A percentile compares a stretch with the other conserved stretches of the same genome.
phyloP scores from a whole-genome alignment of 2,113 vertebrate genomes.

The Lepidiolamprologus cunningtoni region DNA sequence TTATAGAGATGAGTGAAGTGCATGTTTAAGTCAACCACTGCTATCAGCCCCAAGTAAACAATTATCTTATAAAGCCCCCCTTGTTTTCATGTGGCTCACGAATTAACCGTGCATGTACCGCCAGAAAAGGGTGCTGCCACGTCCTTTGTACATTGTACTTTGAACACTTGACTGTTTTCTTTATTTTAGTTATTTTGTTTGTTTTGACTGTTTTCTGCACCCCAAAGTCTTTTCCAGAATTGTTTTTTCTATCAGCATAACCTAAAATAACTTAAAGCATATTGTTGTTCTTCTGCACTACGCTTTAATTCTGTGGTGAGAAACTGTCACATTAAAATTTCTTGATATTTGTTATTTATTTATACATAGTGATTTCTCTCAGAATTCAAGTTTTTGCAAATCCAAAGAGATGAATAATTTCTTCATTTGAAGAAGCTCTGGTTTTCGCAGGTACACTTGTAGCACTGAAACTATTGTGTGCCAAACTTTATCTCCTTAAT shows the following conservation, averaged over 20 bases:
- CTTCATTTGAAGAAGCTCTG: constrained; percentile 47
- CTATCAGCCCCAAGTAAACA: not conserved
- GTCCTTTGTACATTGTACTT: not conserved
- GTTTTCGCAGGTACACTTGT: constrained; percentile 46
- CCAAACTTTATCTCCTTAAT: constrained; percentile 65
- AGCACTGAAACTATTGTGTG: constrained; percentile 40
- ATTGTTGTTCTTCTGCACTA: not conserved
- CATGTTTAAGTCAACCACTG: not conserved
- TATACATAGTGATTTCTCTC: not conserved
- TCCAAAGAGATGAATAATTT: constrained; percentile 1
- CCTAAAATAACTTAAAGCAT: not conserved
- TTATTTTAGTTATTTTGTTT: not conserved
- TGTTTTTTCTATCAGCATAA: not conserved
- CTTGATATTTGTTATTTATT: not conserved
- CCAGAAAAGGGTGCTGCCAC: not conserved
- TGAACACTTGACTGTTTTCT: not conserved
- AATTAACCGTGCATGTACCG: not conserved
- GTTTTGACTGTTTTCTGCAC: not conserved
- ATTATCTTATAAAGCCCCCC: not conserved
- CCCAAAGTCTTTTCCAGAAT: not conserved
- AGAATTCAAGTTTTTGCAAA: not conserved
- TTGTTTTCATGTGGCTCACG: not conserved
- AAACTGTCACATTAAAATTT: not conserved
- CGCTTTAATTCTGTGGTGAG: not conserved
- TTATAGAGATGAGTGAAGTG: not conserved